Evolutionary conservation across 2,888 invertebrate genomes (phyloP), one percentile per base, ranked within the genome.

Genomic region (Chaitophorus viminalis): DNA sequence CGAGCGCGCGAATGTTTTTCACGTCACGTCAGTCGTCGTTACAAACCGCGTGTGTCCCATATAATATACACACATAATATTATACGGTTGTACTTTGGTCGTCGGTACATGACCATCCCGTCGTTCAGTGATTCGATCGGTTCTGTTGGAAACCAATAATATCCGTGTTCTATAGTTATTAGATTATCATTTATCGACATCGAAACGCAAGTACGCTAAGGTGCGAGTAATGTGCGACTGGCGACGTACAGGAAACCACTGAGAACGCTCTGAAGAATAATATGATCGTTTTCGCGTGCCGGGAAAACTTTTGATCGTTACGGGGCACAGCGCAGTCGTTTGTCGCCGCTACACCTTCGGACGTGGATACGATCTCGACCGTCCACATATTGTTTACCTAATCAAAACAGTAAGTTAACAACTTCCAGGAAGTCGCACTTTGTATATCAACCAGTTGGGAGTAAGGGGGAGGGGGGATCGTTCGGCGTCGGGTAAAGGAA

Each of bases 211-310:
- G 29, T n/a, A 70, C 54, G 79, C 72, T 21, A 11, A 0, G 14
- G 46, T 11, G 14, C 46, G 14, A 46, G 46, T 46, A 14, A 86
- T 86, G 85, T 85, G 79, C 78, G 78, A 72, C 79, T 72, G 72
- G 36, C 70, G 72, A 14, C 46, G 14, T 46, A 46, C 46, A 14
- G 46, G 14, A 46, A 14, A 46, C 46, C 46, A 46, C 46, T 46
- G 68, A 29, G 18, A 33, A 52, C 70, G 8, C n/a, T n/a, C n/a
- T n/a, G n/a, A 25, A 9, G 39, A 39, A 65, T 21, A 21, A 60
- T 75, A 83, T 75, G 83, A 83, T 83, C 39, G 74, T 82, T 82
- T 82, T 82, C 74, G 75, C 39, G 65, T 8, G 65, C 39, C 75
- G 60, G 60, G 39, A 39, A 75, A 39, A 60, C 83, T 36, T 75